Evolutionary conservation across 2,888 invertebrate species (phyloP).

Genomic region (Malacosoma neustria): DNA sequence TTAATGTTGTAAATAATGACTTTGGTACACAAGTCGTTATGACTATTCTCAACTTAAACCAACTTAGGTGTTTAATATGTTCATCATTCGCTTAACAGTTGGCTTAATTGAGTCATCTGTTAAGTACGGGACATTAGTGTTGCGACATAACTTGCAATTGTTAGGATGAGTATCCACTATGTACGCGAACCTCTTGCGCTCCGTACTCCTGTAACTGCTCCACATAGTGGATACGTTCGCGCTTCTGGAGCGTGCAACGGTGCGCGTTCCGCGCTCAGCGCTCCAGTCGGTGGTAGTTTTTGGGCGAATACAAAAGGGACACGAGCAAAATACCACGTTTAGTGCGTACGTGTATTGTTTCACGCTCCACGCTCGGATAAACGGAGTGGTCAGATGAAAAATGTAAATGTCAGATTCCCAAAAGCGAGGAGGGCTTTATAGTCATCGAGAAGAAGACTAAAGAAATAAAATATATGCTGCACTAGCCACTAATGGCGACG

Average conservation of each 20-base stretch:
- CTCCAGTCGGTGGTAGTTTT: not conserved
- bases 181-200: not conserved
- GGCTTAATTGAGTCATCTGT: not conserved
- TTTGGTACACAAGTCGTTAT: not conserved
- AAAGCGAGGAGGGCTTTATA: too few relatives aligned
- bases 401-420: too few relatives aligned
- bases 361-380: not conserved
- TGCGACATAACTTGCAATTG: too few relatives aligned
- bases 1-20: not conserved
- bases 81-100: not conserved
- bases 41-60: not conserved
- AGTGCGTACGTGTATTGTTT: not conserved
- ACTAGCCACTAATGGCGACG: not conserved
- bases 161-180: not conserved
- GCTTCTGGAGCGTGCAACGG: not conserved
- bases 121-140: too few relatives aligned
- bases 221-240: not conserved
- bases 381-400: too few relatives aligned
- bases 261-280: not conserved
- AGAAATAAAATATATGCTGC: not conserved
- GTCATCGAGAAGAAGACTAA: not conserved
- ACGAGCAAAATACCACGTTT: not conserved
- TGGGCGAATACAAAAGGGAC: not conserved
- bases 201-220: not conserved
- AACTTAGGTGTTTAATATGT: not conserved